Evolutionary conservation across 1,140 invertebrate species (phyloP).

Genomic region (Caerostris darwini): DNA sequence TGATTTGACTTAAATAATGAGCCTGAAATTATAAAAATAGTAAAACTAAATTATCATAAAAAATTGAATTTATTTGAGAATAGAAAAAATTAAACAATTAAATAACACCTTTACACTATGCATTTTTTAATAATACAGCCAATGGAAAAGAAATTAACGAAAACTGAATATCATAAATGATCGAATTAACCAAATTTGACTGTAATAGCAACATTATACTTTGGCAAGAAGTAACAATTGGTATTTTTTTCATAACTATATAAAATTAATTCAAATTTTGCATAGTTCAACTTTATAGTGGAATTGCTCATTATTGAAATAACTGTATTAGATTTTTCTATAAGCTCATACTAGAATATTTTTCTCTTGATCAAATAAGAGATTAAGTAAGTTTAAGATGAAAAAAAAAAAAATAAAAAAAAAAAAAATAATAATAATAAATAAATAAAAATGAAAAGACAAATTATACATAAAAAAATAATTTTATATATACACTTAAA

Average conservation of each 20-base stretch:
- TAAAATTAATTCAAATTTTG: neutral
- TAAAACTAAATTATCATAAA: too few species aligned
- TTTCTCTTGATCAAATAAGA: neutral
- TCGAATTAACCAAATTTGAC: neutral
- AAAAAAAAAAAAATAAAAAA: neutral
- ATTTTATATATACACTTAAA: neutral
- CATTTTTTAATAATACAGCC: neutral
- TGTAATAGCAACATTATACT: neutral
- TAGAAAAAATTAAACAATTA: neutral
- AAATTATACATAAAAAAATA: neutral
- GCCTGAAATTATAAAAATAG: too few species aligned
- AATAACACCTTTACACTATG: neutral
- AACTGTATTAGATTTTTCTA: neutral
- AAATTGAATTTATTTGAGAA: too few species aligned
- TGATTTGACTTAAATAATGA: too few species aligned
- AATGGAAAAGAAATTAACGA: neutral
- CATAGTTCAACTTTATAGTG: neutral
- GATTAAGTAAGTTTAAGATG: too few species aligned
- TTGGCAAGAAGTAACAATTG: neutral
- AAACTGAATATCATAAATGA: neutral
- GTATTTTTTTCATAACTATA: neutral
- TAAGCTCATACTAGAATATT: neutral
- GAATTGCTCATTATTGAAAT: neutral
- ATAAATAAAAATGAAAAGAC: too few species aligned
- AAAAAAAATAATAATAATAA: neutral